Percentiles rank a stretch among this genome's conserved stretches.
Conservation (phyloP, 2,113 vertebrate species). For the Galemys pyrenaicus region DNA sequence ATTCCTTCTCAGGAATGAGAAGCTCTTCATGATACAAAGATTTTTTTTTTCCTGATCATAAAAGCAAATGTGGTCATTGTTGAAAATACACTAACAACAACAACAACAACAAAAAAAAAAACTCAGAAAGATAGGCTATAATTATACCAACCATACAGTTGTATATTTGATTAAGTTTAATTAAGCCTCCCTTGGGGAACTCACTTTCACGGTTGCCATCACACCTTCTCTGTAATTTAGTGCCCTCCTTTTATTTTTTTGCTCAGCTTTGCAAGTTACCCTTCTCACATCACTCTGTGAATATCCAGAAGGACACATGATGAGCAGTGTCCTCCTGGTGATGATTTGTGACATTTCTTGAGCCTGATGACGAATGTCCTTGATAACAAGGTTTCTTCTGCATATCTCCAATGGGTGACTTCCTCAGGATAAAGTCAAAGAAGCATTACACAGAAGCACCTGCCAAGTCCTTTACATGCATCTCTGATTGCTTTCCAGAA, state of each 20-base stretch:
- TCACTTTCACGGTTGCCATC: background rate
- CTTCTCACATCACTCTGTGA: background rate
- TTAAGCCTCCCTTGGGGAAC: background rate
- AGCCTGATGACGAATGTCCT: background rate
- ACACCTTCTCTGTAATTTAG: background rate
- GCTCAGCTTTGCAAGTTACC: too few relatives aligned
- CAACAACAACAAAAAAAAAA: background rate
- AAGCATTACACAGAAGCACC: too few relatives aligned
- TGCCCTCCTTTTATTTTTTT: background rate
- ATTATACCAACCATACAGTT: background rate
- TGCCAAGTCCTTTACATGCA: background rate
- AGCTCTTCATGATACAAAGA: too few relatives aligned
- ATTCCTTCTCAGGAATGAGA: too few relatives aligned
- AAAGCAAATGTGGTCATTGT: background rate
- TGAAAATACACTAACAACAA: background rate
- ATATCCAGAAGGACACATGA: background rate
- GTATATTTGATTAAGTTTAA: too few relatives aligned
- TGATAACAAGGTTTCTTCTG: background rate
- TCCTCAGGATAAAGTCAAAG: background rate
- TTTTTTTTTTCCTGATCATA: background rate
- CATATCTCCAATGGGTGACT: background rate
- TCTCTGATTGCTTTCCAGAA: slow-evolving; percentile 11
- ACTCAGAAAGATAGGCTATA: background rate
- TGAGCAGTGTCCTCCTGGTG: background rate
- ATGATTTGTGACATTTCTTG: background rate